Evolutionary conservation across 2,888 invertebrate species (phyloP), one percentile per base, ranked within the genome.

Genomic region (Amphipyra berbera): DNA sequence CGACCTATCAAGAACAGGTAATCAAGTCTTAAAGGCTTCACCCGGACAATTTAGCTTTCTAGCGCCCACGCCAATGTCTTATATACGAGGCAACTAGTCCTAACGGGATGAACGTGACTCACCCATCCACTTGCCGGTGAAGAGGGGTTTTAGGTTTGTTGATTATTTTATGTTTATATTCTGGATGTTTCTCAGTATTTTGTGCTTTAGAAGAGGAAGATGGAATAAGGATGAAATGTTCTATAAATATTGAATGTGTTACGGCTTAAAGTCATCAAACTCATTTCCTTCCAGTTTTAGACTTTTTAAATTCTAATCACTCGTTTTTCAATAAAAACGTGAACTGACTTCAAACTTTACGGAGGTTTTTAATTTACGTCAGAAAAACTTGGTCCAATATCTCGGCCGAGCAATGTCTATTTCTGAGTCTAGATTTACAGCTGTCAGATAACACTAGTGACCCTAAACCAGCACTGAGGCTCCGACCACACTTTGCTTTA

Each of bases 21-120:
- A 75, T 75, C 78, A 78, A 71, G 72, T 70, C 67, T 44, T 63
- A 67, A 61, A 65, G 47, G 54, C 41, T 59, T 66, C 48, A 38
- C 48, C 45, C 57, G 63, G 44, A 61, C 62, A 64, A 65, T 72
- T 79, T 62, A 72, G 73, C 62, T 58, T 61, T 53, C 72, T 53
- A 55, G 50, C 63, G 40, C 73, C 76, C 66, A 63, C 73, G 63
- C 61, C 62, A 55, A 72, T 63, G 73, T 53, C 60, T 61, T 60
- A 63, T 74, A 62, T 62, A 75, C 50, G 64, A 63, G 50, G 37
- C 67, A 61, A 65, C 70, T 64, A 48, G 76, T 61, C 50, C 58
- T 78, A 80, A 78, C 71, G 64, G 70, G 58, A 38, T 33, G 49
- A 46, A 73, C 77, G 71, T 73, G 77, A 79, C 74, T 65, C 46